Evolutionary conservation across 2,797 vertebrate genomes (phyloP).

Genomic region (Todus mexicanus): DNA sequence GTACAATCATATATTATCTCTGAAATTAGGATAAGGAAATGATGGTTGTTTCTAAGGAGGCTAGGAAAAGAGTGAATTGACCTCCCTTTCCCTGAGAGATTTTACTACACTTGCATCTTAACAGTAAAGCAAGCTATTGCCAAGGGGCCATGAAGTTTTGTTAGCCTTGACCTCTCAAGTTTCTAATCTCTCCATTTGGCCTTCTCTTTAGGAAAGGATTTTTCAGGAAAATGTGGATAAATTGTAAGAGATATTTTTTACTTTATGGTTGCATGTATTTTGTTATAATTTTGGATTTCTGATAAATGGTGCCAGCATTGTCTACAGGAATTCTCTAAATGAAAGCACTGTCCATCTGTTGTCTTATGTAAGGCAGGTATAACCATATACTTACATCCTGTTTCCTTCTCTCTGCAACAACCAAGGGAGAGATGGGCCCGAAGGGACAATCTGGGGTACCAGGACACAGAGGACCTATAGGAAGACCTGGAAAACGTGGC

Average conservation of each 20-base stretch:
- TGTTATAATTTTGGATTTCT: neutral
- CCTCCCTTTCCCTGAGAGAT: neutral
- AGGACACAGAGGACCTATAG: constrained; percentile 93
- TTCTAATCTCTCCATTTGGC: neutral
- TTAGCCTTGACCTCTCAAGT: neutral
- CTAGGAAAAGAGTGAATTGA: neutral
- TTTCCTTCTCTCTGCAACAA: neutral
- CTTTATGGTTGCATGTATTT: neutral
- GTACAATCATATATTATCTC: constrained; percentile 31
- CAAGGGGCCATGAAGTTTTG: neutral
- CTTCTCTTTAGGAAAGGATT: neutral
- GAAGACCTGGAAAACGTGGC: constrained; percentile 95
- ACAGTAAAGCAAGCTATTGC: neutral
- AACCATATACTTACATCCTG: neutral
- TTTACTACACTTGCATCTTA: neutral
- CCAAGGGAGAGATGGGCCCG: constrained; percentile 96
- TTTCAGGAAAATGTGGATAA: neutral
- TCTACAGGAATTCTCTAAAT: neutral
- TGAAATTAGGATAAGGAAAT: constrained; percentile 54
- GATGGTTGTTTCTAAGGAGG: neutral
- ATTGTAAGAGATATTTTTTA: neutral
- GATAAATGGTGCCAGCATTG: neutral
- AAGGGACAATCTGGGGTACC: constrained; percentile 91
- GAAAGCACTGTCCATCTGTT: neutral
- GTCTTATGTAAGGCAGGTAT: neutral